Conservation (phyloP, 1,140 invertebrate genomes). For the Eciton burchellii region DNA sequence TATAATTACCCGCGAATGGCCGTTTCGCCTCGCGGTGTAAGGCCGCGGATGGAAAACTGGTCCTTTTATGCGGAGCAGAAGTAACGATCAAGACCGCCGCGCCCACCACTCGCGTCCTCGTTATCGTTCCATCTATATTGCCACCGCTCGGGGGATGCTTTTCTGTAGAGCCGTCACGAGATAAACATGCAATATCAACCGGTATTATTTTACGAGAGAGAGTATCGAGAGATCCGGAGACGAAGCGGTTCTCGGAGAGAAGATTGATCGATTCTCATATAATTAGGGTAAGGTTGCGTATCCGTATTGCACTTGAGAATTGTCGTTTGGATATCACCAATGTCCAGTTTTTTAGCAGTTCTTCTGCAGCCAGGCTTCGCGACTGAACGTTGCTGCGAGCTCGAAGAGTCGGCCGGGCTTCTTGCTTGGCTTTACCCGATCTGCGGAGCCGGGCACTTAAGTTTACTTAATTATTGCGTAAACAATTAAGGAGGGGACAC, state of each 20-base stretch:
- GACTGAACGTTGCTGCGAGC: not conserved
- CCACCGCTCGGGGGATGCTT: not conserved
- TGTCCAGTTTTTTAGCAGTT: not conserved
- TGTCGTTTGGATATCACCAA: not conserved
- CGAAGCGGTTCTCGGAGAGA: not conserved
- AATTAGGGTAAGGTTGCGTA: not conserved
- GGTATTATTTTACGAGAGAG: not conserved
- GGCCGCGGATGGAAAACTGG: constrained; percentile 53
- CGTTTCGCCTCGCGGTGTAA: constrained; percentile 13
- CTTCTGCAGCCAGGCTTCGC: not conserved
- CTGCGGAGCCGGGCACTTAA: constrained; percentile 29
- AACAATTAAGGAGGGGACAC: constrained; percentile 61
- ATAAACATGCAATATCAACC: not conserved
- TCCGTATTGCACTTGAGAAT: not conserved
- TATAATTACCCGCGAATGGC: constrained; percentile 66
- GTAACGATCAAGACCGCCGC: constrained; percentile 7
- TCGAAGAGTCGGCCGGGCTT: not conserved
- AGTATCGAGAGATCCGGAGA: not conserved
- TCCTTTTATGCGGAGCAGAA: constrained; percentile 20
- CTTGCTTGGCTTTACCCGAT: constrained; percentile 23
- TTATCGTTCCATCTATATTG: constrained; percentile 9
- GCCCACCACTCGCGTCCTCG: not conserved
- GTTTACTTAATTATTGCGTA: constrained; percentile 66
- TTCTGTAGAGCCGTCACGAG: not conserved
- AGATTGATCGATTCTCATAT: not conserved